These are phyloP conservation scores for Macrophya annulata DNA, from an alignment of 2,888 invertebrate species.

Conservation along the genomic window DNA sequence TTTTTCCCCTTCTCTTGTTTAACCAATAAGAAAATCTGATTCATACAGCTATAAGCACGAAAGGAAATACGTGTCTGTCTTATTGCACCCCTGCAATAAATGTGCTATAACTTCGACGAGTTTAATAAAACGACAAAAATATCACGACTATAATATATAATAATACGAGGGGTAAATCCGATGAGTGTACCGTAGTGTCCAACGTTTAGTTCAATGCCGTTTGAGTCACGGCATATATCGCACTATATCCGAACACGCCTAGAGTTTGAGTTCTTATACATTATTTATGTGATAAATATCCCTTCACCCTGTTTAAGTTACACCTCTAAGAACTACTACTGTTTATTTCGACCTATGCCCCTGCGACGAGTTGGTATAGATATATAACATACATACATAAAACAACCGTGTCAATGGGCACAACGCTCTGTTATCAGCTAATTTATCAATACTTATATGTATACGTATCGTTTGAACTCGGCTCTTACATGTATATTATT, in stretches of 20 bases:
- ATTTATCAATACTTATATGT: constrained; percentile 54
- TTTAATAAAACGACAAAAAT: constrained; percentile 20
- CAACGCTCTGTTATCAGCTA: constrained; percentile 35
- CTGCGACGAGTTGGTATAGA: not conserved
- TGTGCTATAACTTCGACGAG: not conserved
- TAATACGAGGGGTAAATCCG: constrained; percentile 38
- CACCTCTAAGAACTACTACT: constrained; percentile 27
- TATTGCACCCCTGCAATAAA: not conserved
- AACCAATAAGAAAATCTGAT: not conserved
- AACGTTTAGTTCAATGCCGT: not conserved
- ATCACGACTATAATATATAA: not conserved
- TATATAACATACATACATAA: not conserved
- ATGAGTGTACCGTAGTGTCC: constrained; percentile 33
- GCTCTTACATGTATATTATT: constrained; percentile 34
- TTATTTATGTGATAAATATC: constrained; percentile 50
- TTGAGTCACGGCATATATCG: constrained; percentile 1
- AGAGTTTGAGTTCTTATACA: constrained; percentile 29
- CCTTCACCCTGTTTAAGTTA: constrained; percentile 38
- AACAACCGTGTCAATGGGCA: constrained; percentile 50
- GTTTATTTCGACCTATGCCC: constrained; percentile 41
- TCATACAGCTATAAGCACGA: not conserved
- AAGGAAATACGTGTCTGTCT: not conserved
- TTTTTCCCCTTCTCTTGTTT: not conserved
- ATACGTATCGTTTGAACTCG: constrained; percentile 35
- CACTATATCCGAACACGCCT: not conserved